phyloP scores from a whole-genome alignment of 2,113 vertebrate genomes.

The Chlorodrepanis virens region DNA sequence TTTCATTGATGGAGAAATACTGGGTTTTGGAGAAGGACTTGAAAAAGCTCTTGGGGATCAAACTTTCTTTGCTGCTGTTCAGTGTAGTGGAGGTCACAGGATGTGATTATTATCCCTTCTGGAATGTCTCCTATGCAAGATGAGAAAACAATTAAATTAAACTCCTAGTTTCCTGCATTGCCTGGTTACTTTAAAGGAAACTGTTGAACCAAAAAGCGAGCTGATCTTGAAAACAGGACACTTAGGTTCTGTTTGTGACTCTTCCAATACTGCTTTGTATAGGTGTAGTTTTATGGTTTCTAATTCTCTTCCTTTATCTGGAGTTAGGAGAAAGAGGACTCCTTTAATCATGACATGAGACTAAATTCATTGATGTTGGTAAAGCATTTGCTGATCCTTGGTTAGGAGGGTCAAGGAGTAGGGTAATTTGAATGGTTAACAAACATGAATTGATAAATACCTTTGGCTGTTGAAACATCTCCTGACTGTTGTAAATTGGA shows the following conservation, averaged over 20 bases:
- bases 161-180: not conserved
- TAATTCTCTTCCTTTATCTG: not conserved
- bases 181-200: not conserved
- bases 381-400: not conserved
- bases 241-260: not conserved
- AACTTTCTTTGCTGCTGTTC: not conserved
- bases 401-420: not conserved
- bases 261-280: not conserved
- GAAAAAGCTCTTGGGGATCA: not conserved
- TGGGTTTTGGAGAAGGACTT: not conserved
- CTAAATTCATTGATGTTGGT: not conserved
- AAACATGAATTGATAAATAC: not conserved
- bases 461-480: not conserved
- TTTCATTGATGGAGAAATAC: not conserved
- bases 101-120: not conserved
- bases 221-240: not conserved
- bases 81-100: not conserved
- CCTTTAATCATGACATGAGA: not conserved
- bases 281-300: not conserved
- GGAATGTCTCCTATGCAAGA: not conserved
- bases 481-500: not conserved
- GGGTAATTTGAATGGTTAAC: not conserved
- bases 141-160: not conserved
- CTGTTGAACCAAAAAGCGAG: not conserved
- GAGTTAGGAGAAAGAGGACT: not conserved